Conservation (phyloP, 1,140 invertebrate species). For the Diachasma alloeum region DNA sequence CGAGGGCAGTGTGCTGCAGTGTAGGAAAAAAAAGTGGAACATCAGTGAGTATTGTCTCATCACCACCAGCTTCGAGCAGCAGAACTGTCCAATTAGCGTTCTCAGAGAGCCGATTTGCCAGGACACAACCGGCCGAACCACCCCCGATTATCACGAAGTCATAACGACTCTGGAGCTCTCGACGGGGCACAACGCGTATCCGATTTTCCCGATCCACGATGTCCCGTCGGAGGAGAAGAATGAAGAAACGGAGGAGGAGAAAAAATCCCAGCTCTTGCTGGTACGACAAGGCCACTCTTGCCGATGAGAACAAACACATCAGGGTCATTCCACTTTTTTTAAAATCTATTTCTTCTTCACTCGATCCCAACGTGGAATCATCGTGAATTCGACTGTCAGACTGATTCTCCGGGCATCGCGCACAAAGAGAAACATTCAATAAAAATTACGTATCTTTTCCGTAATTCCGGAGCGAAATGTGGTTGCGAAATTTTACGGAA, state of each 20-base stretch:
- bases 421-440: too few relatives aligned
- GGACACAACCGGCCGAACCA: slow-evolving; percentile 91
- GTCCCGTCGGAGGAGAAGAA: not conserved
- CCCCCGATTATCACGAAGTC: slow-evolving; percentile 90
- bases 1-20: slow-evolving; percentile 84
- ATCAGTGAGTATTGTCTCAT: slow-evolving; percentile 90
- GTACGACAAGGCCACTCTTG: not conserved
- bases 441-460: too few relatives aligned
- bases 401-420: not conserved
- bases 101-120: slow-evolving; percentile 90
- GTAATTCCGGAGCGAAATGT: too few relatives aligned
- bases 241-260: not conserved
- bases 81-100: slow-evolving; percentile 81
- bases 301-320: not conserved
- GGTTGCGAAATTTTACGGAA: too few relatives aligned
- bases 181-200: not conserved
- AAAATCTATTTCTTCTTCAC: not conserved
- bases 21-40: slow-evolving; percentile 90
- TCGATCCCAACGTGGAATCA: not conserved
- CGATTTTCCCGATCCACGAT: not conserved
- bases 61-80: slow-evolving; percentile 89
- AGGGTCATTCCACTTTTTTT: not conserved
- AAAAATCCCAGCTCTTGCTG: not conserved
- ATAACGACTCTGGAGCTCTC: slow-evolving; percentile 62
- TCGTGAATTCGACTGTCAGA: not conserved